Conservation (phyloP, 2,113 vertebrate species). For the Chionis minor region DNA sequence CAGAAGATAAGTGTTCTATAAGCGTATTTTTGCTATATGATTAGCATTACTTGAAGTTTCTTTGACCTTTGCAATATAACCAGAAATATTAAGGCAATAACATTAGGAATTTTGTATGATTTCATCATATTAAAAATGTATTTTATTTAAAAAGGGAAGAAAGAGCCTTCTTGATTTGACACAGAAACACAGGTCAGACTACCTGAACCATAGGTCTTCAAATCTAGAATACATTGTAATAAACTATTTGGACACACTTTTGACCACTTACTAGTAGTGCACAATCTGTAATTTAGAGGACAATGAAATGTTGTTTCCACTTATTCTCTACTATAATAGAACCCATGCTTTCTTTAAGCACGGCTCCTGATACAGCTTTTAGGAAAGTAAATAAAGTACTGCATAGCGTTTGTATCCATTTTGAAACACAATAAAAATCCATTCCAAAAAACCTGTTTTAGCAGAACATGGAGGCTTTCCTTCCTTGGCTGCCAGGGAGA, state of each 20-base stretch:
- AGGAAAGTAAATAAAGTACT: not conserved
- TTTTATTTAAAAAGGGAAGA: not conserved
- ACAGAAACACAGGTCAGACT: not conserved
- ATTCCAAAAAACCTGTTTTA: not conserved
- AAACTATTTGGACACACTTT: not conserved
- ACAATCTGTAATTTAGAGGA: not conserved
- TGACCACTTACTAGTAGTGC: not conserved
- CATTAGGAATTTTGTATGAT: fast-evolving
- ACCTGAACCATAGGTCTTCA: not conserved
- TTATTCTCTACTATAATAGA: not conserved
- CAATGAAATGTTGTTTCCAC: not conserved
- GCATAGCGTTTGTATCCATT: not conserved
- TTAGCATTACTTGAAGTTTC: not conserved
- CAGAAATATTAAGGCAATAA: not conserved
- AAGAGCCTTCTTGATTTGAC: not conserved
- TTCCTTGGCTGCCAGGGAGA: not conserved
- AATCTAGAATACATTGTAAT: not conserved
- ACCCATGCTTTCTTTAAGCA: not conserved
- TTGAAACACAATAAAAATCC: not conserved
- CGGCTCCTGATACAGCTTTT: not conserved
- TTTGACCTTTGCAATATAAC: not conserved
- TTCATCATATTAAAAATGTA: not conserved
- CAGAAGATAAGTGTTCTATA: not conserved
- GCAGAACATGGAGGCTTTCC: not conserved
- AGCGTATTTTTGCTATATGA: not conserved